phyloP scores from a whole-genome alignment of 2,797 vertebrate species.

The Rhynchonycteris naso region DNA sequence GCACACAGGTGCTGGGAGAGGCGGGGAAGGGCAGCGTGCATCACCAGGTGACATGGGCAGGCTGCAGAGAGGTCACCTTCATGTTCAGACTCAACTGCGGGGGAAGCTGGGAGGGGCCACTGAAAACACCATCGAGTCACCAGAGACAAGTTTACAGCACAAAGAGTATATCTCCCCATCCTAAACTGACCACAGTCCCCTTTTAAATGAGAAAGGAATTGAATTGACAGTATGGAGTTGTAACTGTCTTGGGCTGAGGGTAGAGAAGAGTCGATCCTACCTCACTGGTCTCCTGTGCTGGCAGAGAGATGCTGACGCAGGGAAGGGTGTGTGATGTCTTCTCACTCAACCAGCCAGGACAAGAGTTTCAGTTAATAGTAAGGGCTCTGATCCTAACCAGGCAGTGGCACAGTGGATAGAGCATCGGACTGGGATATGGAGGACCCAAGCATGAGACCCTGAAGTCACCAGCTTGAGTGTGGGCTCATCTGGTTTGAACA shows the following conservation, averaged over 20 bases:
- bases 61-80: background rate
- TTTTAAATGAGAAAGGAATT: background rate
- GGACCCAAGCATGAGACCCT: too few species aligned
- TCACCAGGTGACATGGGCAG: background rate
- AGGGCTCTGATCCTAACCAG: background rate
- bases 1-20: too few species aligned
- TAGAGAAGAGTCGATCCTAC: background rate
- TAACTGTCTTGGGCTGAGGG: background rate
- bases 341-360: background rate
- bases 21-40: rapidly evolving
- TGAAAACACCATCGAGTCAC: background rate
- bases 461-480: too few species aligned
- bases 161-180: background rate
- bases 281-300: background rate
- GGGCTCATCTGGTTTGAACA: too few species aligned
- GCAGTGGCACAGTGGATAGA: background rate
- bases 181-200: background rate
- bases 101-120: background rate
- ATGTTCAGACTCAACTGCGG: background rate
- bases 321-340: background rate
- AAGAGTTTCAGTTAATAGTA: background rate
- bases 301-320: background rate
- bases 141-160: background rate
- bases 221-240: too few species aligned
- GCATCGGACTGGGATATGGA: too few species aligned